phyloP scores from a whole-genome alignment of 2,113 vertebrate species.

The Epinephelus lanceolatus region DNA sequence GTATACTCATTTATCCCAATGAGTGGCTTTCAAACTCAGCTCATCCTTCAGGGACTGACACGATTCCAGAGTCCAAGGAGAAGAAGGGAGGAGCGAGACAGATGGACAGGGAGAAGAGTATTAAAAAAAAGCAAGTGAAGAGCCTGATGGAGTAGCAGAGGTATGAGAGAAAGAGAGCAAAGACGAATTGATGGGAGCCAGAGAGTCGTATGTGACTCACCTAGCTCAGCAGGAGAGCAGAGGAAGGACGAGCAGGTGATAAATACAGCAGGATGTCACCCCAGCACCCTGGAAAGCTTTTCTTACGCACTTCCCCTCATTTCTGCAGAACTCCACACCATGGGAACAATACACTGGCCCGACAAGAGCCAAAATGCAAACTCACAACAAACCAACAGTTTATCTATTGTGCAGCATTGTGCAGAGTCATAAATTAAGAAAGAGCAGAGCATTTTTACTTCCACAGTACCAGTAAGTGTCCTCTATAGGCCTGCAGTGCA shows the following conservation, averaged over 20 bases:
- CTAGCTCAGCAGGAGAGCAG: constrained; percentile 45
- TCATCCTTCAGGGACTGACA: constrained; percentile 33
- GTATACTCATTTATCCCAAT: constrained; percentile 52
- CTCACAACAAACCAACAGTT: constrained; percentile 4
- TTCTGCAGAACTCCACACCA: constrained; percentile 52
- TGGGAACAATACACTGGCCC: constrained; percentile 39
- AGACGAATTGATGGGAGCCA: constrained; percentile 10
- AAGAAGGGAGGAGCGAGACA: constrained; percentile 13
- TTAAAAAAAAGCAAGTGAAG: neutral
- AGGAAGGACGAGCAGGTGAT: constrained; percentile 63
- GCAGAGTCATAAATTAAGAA: constrained; percentile 27
- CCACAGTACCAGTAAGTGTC: neutral
- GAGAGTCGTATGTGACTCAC: constrained; percentile 43
- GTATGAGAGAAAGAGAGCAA: constrained; percentile 21
- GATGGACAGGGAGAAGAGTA: neutral
- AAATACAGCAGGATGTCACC: constrained; percentile 55
- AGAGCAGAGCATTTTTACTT: neutral
- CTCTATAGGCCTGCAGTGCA: neutral
- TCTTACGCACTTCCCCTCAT: constrained; percentile 41
- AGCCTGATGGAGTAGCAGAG: constrained; percentile 10
- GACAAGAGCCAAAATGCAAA: constrained; percentile 33
- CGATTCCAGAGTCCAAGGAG: constrained; percentile 12
- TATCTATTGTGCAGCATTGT: constrained; percentile 25
- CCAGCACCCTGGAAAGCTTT: constrained; percentile 54
- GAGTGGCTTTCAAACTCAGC: constrained; percentile 41